Evolutionary conservation across 2,113 vertebrate species (phyloP), one percentile per base, ranked within the genome.

Genomic region (Columba livia): DNA sequence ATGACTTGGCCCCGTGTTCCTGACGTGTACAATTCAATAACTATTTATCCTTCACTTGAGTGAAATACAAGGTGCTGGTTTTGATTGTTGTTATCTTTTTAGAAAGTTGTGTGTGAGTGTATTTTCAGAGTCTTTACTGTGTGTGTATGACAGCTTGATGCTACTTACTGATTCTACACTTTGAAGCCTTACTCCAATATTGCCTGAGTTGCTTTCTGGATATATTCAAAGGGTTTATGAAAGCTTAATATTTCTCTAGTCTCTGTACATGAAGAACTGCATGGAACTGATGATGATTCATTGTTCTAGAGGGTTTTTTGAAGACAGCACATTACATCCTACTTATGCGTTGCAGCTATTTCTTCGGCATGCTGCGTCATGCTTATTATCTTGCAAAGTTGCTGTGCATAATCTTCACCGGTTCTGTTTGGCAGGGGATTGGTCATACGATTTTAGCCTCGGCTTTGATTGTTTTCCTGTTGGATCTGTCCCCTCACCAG

Each of bases 171-270:
- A 58, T 83, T 65, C 57, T 71, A 29, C 9, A 5, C 61, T 82
- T 80, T 2, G 2, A 34, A 80, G 16, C 47, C 54, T 54, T 73
- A 28, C 56, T 66, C 32, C 86, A 11, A 62, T 57, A 25, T 15
- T 78, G 42, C 48, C n/a, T 3, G 36, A 65, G 38, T 74, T 81
- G 34, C 48, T 88, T 92, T 89, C 82, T 3, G 6, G 50, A 16
- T 82, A 48, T 88, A 83, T 91, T 80, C 54, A 60, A 92, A 93
- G 88, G 19, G 4, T 82, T 92, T 85, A 6, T 75, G 51, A 69
- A 79, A 93, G 50, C 25, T 79, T 51, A 47, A 72, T 75, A 75
- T 24, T 67, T 34, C 61, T 72, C 26, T 61, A 56, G 53, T 88
- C 51, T 82, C 80, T 57, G 10, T 74, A 19, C 1, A 0, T 78